A percentile compares a stretch with the other conserved stretches of the same genome.
These are phyloP conservation scores for Oryctolagus cuniculus DNA, from an alignment of 2,113 vertebrate genomes.

Conservation along the genomic window DNA sequence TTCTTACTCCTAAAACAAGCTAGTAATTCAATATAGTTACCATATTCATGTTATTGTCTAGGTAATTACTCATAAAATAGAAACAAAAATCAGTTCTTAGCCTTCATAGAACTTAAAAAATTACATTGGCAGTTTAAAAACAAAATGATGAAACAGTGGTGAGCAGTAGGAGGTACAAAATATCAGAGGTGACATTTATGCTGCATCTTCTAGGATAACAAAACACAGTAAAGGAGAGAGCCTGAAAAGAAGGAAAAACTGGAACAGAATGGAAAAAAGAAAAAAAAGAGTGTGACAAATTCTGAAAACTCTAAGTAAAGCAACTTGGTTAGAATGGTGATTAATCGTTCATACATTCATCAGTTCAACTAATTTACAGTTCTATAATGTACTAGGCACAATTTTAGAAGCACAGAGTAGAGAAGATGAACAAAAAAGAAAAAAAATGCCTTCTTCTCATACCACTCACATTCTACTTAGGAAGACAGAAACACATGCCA, in stretches of 20 bases:
- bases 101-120: neutral
- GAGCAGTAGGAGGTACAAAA: neutral
- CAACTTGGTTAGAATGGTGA: neutral
- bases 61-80: neutral
- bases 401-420: neutral
- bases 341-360: neutral
- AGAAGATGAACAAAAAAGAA: neutral
- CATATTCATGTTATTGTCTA: neutral
- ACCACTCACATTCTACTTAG: neutral
- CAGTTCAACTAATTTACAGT: neutral
- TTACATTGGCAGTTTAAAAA: neutral
- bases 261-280: neutral
- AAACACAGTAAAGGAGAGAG: neutral
- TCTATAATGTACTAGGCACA: neutral
- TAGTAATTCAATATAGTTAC: neutral
- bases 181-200: neutral
- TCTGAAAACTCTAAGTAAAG: slow-evolving; percentile 31
- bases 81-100: neutral
- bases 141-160: neutral
- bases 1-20: neutral
- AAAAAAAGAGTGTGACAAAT: neutral
- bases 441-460: neutral
- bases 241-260: neutral
- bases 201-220: neutral
- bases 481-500: neutral